A percentile compares a stretch with the other conserved stretches of the same genome.
These are phyloP conservation scores for Falcaria lacertinaria DNA, from an alignment of 2,888 invertebrate genomes.

Conservation along the genomic window DNA sequence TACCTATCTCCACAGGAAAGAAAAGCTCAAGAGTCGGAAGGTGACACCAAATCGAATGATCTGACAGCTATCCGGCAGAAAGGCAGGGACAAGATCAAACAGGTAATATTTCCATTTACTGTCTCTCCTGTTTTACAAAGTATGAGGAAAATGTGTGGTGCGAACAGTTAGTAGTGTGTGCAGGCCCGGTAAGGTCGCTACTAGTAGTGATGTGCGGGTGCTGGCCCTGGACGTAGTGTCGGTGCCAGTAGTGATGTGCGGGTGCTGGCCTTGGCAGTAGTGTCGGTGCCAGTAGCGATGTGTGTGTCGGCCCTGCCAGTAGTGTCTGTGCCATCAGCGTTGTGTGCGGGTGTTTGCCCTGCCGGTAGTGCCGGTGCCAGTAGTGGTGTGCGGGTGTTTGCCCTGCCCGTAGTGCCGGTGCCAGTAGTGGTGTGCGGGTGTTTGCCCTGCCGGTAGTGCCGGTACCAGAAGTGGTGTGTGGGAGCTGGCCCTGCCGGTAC, in stretches of 20 bases:
- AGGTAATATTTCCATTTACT: constrained; percentile 80
- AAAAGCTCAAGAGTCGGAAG: constrained; percentile 68
- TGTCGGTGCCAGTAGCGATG: constrained; percentile 92
- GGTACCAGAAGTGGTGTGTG: too few relatives aligned
- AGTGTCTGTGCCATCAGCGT: constrained; percentile 84
- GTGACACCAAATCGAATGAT: constrained; percentile 57
- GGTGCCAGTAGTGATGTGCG: constrained; percentile 94
- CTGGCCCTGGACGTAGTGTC: constrained; percentile 93
- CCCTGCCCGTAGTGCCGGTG: too few relatives aligned
- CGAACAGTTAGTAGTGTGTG: too few relatives aligned
- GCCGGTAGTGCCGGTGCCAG: constrained; percentile 82
- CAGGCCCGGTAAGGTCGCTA: too few relatives aligned
- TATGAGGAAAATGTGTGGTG: too few relatives aligned
- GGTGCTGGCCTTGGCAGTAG: constrained; percentile 87
- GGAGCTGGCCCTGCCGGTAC: too few relatives aligned
- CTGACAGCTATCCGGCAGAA: constrained; percentile 79
- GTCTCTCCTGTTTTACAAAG: too few relatives aligned
- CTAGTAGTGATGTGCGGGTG: too few relatives aligned
- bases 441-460: too few relatives aligned
- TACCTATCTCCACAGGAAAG: constrained; percentile 46
- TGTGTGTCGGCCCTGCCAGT: constrained; percentile 89
- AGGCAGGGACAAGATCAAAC: constrained; percentile 90
- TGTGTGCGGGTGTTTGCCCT: constrained; percentile 91
- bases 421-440: too few relatives aligned
- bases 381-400: constrained; percentile 43